Evolutionary conservation across 1,140 invertebrate genomes (phyloP).

Genomic region (Druon quercuslanigerum): DNA sequence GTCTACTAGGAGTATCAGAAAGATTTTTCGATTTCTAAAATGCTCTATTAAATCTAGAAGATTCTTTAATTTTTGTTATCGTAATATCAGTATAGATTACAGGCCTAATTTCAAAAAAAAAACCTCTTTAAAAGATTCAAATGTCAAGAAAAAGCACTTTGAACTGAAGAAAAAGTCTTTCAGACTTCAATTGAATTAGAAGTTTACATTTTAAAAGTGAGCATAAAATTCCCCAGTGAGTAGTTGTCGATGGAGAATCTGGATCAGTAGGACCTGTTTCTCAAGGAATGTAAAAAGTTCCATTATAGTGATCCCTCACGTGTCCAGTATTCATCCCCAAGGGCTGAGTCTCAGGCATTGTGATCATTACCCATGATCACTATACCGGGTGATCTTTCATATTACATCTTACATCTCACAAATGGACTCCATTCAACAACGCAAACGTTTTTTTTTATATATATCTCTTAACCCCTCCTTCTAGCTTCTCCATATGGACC

Average conservation of each 20-base stretch:
- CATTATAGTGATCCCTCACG: conserved; percentile 59
- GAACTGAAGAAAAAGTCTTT: not conserved
- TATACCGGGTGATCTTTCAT: conserved; percentile 43
- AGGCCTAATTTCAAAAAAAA: too few relatives aligned
- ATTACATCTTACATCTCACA: conserved; percentile 15
- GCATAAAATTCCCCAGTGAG: not conserved
- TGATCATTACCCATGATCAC: conserved; percentile 6
- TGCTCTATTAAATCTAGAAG: too few relatives aligned
- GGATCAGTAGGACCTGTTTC: conserved; percentile 60
- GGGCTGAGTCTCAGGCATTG: conserved; percentile 31
- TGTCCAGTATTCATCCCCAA: conserved; percentile 37
- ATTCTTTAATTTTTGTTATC: too few relatives aligned
- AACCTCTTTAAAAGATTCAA: not conserved
- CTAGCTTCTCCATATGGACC: conserved; percentile 4
- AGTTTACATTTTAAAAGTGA: conserved; percentile 11
- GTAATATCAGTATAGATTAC: not conserved
- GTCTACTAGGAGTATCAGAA: too few relatives aligned
- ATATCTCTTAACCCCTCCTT: not conserved
- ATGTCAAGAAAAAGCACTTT: not conserved
- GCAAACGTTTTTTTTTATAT: not conserved
- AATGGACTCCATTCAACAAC: conserved; percentile 15
- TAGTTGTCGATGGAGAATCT: conserved; percentile 45
- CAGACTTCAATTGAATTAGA: not conserved
- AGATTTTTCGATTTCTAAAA: too few relatives aligned
- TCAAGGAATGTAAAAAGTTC: conserved; percentile 56